Conservation (phyloP, 2,113 vertebrate species). For the Hippocampus guttulatus region DNA sequence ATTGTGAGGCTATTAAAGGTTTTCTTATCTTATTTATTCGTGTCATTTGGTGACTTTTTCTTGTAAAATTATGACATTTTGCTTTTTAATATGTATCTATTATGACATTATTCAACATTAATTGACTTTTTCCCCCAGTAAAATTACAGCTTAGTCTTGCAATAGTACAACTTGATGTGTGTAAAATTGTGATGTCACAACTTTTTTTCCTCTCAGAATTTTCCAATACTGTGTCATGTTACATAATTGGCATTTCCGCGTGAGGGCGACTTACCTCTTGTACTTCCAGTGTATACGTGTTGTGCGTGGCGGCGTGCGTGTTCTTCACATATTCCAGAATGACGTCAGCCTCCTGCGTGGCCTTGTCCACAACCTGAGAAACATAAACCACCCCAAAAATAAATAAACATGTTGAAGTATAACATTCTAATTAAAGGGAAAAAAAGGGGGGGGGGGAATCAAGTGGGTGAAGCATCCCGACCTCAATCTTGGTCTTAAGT, state of each 20-base stretch:
- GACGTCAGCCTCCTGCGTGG: slow-evolving; percentile 83
- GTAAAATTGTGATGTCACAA: neutral
- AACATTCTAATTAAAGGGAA: neutral
- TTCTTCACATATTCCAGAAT: slow-evolving; percentile 93
- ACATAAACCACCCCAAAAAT: neutral
- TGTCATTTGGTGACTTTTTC: neutral
- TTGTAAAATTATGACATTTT: neutral
- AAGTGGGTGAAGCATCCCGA: slow-evolving; percentile 35
- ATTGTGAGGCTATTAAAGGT: no score
- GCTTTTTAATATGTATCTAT: neutral
- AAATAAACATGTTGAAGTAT: no score
- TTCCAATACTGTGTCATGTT: neutral
- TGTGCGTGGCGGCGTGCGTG: slow-evolving; percentile 94
- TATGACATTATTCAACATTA: neutral
- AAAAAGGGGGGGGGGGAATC: neutral
- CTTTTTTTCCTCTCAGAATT: neutral
- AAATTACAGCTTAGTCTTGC: neutral
- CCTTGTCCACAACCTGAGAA: slow-evolving; percentile 86
- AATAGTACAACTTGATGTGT: neutral
- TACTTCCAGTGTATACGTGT: slow-evolving; percentile 90
- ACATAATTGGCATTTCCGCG: neutral
- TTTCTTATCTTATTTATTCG: no score
- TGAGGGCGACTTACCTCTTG: slow-evolving; percentile 77
- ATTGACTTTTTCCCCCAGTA: neutral
- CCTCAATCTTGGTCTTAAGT: slow-evolving; percentile 92